These are phyloP conservation scores for Chionis minor DNA, from an alignment of 2,113 vertebrate genomes.

Conservation along the genomic window DNA sequence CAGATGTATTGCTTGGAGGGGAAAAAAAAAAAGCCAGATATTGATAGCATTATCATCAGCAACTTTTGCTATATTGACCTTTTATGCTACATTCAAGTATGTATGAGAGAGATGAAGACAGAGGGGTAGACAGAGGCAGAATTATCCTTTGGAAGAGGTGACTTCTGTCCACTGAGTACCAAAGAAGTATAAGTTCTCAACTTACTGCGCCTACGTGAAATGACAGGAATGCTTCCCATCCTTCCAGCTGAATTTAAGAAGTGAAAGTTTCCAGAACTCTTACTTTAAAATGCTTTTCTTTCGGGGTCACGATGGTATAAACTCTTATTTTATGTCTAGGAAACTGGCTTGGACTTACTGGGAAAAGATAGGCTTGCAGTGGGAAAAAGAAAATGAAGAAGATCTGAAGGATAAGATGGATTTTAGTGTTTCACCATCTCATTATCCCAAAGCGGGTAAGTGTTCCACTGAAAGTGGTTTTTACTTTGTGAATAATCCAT, in stretches of 20 bases:
- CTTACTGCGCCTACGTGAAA: not conserved
- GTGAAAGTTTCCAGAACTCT: not conserved
- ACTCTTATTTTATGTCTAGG: conserved; percentile 67
- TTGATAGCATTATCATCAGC: not conserved
- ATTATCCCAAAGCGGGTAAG: conserved; percentile 87
- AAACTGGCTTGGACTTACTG: conserved; percentile 82
- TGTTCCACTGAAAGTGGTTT: not conserved
- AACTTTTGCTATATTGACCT: not conserved
- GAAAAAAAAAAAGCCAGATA: not conserved
- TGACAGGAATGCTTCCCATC: not conserved
- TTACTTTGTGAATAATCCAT: not conserved
- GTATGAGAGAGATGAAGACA: not conserved
- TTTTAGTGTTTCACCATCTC: conserved; percentile 78
- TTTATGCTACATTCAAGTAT: not conserved
- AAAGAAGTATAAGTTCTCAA: not conserved
- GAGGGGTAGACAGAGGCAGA: not conserved
- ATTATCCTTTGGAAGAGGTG: not conserved
- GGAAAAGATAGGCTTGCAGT: conserved; percentile 87
- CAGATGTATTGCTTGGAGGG: not conserved
- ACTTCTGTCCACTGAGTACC: not conserved
- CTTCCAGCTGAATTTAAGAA: not conserved
- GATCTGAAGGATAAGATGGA: conserved; percentile 97
- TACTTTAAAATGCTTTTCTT: not conserved
- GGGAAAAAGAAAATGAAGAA: conserved; percentile 94
- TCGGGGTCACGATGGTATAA: not conserved